These are phyloP conservation scores for Leptopilina boulardi DNA, from an alignment of 1,140 invertebrate species.

Conservation along the genomic window DNA sequence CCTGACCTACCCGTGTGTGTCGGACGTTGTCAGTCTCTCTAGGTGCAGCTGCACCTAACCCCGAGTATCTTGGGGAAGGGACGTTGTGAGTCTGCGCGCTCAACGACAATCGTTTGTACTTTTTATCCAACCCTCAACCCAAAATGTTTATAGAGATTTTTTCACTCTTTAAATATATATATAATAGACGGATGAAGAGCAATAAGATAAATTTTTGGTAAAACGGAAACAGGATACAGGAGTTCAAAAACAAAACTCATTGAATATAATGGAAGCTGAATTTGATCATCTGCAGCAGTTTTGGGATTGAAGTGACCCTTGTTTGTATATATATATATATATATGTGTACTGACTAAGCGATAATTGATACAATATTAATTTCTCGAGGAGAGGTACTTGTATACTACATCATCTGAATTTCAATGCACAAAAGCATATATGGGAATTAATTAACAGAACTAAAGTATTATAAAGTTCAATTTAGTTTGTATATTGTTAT, in stretches of 20 bases:
- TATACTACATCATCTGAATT: not conserved
- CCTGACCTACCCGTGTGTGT: constrained; percentile 12
- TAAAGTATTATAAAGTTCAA: not conserved
- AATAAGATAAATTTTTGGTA: no score
- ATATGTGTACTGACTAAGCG: not conserved
- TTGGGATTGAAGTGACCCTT: not conserved
- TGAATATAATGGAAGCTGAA: not conserved
- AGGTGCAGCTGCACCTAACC: not conserved
- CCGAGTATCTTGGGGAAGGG: not conserved
- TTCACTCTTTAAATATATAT: no score
- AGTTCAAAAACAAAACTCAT: no score
- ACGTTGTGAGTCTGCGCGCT: not conserved
- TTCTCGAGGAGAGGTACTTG: not conserved
- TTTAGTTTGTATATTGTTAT: not conserved
- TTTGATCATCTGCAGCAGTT: not conserved
- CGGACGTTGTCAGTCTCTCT: not conserved
- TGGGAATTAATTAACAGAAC: not conserved
- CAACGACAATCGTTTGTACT: no score
- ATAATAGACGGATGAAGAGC: no score
- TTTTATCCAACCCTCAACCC: no score
- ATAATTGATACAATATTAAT: not conserved
- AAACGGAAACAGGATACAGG: no score
- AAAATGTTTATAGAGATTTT: no score
- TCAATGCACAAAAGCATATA: not conserved
- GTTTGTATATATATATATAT: not conserved